Evolutionary conservation across 2,888 invertebrate genomes (phyloP), one percentile per base, ranked within the genome.

Genomic region (Aproaerema taeniolella): DNA sequence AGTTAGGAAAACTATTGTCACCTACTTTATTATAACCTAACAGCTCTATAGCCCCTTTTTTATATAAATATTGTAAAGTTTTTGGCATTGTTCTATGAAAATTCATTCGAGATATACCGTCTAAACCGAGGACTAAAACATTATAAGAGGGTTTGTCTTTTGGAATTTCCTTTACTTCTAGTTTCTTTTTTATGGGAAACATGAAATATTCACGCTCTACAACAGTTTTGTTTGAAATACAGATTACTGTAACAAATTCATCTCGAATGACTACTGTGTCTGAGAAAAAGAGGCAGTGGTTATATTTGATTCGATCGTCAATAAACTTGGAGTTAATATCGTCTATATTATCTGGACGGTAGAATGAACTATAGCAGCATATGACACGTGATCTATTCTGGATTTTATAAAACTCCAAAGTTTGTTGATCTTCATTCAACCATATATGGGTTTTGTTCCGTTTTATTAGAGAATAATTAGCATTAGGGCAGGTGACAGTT

Each of bases 1-100:
- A 61, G 69, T 97, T 97, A 0, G 94, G 93, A 62, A 93, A 95
- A 0, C 96, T 95, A 63, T 95, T 95, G 68, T 95, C 95, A 1
- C 90, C 96, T 1, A 97, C 91, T 82, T 96, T 96, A 61, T 93
- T 95, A 69, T 95, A 96, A 1, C 96, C 97, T 47, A 91, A 68
- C 65, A 97, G 86, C 60, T 95, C 94, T n/a, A 93, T 81, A 7
- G 91, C 91, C 0, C 86, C 83, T 14, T 91, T 64, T 1, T 88
- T 62, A 11, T 83, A 74, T 32, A 95, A 70, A 37, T 87, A 87
- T 6, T 76, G 54, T 10, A 87, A 70, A 0, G 94, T 93, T 48
- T 83, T 79, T 0, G 91, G 92, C 92, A 96, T 92, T 58, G 92
- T 92, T 8, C 95, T 88, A 41, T 92, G 89, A 48, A 95, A 91